Evolutionary conservation across 2,888 invertebrate species (phyloP).

Genomic region (Drosophila multiciliata): DNA sequence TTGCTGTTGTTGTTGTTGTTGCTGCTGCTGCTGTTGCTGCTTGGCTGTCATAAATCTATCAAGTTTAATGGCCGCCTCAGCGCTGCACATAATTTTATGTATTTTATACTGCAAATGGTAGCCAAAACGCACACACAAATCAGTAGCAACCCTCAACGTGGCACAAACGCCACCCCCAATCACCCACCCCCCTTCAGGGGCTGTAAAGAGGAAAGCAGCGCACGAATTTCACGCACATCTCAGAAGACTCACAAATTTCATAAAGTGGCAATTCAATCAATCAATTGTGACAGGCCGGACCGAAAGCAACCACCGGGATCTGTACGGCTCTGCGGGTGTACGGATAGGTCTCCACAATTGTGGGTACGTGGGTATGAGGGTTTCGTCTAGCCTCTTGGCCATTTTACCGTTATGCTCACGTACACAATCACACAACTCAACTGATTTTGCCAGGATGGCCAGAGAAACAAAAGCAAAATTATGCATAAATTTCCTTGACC

Average conservation of each 20-base stretch:
- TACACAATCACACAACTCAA: conserved; percentile 82
- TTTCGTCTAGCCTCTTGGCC: conserved; percentile 47
- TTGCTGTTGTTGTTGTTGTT: conserved; percentile 24
- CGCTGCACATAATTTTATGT: conserved; percentile 84
- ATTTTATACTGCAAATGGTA: conserved; percentile 81
- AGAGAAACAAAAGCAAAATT: conserved; percentile 57
- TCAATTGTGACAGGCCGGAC: conserved; percentile 81
- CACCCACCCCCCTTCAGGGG: conserved; percentile 12
- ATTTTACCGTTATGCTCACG: conserved; percentile 82
- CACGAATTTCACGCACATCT: conserved; percentile 82
- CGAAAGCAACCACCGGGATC: conserved; percentile 44
- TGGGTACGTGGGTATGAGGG: conserved; percentile 9
- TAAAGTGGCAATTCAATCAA: conserved; percentile 85
- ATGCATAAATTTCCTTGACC: conserved; percentile 66
- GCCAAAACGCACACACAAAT: conserved; percentile 66
- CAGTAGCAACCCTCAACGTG: conserved; percentile 67
- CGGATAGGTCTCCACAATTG: conserved; percentile 9
- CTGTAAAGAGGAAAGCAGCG: conserved; percentile 11
- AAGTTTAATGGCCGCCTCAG: conserved; percentile 83
- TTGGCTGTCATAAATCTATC: conserved; percentile 84
- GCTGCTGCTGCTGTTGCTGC: conserved; percentile 30
- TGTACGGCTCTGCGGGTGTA: not conserved
- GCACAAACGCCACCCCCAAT: conserved; percentile 15
- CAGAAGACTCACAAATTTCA: conserved; percentile 84
- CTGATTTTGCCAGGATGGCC: conserved; percentile 51